Conservation (phyloP, 2,113 vertebrate genomes). For the Planiliza haematocheilus region DNA sequence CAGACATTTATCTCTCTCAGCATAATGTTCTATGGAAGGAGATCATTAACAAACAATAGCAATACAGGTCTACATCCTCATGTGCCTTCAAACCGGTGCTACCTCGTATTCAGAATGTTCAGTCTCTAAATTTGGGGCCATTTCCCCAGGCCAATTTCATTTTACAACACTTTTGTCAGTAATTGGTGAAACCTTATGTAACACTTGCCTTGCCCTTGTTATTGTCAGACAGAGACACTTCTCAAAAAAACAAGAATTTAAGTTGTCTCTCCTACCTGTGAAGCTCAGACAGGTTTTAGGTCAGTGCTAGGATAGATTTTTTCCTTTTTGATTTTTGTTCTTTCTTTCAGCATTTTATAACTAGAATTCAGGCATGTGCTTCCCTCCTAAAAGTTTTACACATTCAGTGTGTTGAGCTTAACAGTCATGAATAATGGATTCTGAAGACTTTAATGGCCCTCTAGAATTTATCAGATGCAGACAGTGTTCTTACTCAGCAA, state of each 20-base stretch:
- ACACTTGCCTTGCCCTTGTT: neutral
- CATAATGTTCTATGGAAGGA: conserved; percentile 37
- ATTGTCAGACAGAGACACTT: neutral
- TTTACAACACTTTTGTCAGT: neutral
- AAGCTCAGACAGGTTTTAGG: too few species aligned
- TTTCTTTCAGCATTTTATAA: too few species aligned
- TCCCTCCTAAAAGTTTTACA: conserved; percentile 3
- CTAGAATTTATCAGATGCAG: conserved; percentile 48
- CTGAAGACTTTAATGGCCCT: conserved; percentile 48
- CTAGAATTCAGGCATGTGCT: neutral
- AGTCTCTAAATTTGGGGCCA: neutral
- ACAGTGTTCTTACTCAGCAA: conserved; percentile 57
- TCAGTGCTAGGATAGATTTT: neutral
- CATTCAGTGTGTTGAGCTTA: conserved; percentile 26
- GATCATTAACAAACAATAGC: conserved; percentile 3
- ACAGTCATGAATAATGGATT: conserved; percentile 43
- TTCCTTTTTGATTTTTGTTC: too few species aligned
- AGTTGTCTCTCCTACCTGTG: neutral
- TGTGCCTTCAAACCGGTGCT: neutral
- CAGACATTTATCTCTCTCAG: conserved; percentile 55
- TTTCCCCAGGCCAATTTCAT: fast-evolving
- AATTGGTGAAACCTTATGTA: neutral
- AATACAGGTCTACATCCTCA: neutral
- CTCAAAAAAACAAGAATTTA: too few species aligned
- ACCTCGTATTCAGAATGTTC: neutral